Evolutionary conservation across 1,140 invertebrate genomes (phyloP).

Genomic region (Grapholita molesta): DNA sequence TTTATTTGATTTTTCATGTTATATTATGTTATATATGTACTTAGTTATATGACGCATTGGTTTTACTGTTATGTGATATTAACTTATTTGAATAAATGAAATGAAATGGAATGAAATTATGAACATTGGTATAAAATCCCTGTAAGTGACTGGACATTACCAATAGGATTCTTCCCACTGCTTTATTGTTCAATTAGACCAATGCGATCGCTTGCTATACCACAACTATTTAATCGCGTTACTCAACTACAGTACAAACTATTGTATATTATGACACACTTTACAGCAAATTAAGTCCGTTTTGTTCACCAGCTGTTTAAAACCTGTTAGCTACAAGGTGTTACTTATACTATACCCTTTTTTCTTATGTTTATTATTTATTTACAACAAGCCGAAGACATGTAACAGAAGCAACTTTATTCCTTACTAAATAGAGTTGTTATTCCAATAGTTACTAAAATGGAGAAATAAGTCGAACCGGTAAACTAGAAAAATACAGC

Average conservation of each 20-base stretch:
- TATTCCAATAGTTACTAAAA: background rate
- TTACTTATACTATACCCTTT: constrained; percentile 5
- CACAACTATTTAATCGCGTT: background rate
- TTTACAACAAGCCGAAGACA: background rate
- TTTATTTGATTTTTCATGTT: too few relatives aligned
- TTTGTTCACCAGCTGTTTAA: constrained; percentile 3
- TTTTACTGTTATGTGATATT: too few relatives aligned
- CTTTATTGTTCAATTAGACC: background rate
- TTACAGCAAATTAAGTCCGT: background rate
- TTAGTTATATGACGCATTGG: too few relatives aligned
- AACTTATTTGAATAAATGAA: too few relatives aligned
- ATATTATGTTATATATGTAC: too few relatives aligned
- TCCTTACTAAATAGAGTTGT: background rate
- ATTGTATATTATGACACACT: constrained; percentile 1
- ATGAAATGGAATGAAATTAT: too few relatives aligned
- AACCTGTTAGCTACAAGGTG: constrained; percentile 12
- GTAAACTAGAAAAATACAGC: constrained; percentile 15
- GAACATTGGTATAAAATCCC: too few relatives aligned
- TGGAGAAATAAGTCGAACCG: background rate
- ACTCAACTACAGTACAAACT: background rate
- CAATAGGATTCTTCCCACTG: background rate
- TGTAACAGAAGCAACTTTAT: background rate
- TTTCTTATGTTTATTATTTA: background rate
- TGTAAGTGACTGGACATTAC: too few relatives aligned
- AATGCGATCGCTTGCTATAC: background rate